Base-by-base conservation (phyloP, 2,113 vertebrate genomes). In the Procavia capensis region DNA sequence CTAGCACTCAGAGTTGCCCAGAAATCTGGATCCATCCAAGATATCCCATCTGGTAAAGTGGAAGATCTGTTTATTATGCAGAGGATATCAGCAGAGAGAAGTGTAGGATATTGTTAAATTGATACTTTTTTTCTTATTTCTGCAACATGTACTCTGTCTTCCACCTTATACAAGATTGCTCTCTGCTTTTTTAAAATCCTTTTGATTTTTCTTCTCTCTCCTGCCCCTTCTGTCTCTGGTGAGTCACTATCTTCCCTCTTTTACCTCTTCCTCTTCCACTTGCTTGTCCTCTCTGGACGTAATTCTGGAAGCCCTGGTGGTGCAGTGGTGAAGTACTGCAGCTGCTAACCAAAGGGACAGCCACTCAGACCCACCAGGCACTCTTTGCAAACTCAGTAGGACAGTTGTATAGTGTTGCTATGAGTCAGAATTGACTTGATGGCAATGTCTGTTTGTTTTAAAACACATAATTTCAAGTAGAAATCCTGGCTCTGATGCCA, bases 1-100 rank as follows among this genome's bases (percentile, higher is more conserved):
- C 43, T 2, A 29, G 14, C 2, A 27, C 66, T 88, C 4, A 3
- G 39, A 34, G 22, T 57, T 90, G 39, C 85, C 82, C 47, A 22
- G 61, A 92, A 91, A 85, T 92, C 47, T 74, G 54, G 3, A 64
- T 88, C 96, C 88, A 88, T 92, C 45, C 3, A 61, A 83, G 22
- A 64, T 68, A 36, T 43, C 19, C 45, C 64, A 34, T 75, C 72
- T 72, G 79, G 68, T 64, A 83, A 94, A 19, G 6, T 50, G 29
- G 41, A 75, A 14, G 16, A 0, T 75, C 86, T 50, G 17, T 61
- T 96, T n/a, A 5, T 70, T 66, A 63, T 8, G 29, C n/a, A 89
- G 27, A 93, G 31, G 34, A 74, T 43, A 41, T 92, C 39, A 59
- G 64, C 47, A 78, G 64, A 84, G 24, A 25, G 16, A 63, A 85